phyloP scores from a whole-genome alignment of 2,113 vertebrate species.

The Sinosuthora webbiana region DNA sequence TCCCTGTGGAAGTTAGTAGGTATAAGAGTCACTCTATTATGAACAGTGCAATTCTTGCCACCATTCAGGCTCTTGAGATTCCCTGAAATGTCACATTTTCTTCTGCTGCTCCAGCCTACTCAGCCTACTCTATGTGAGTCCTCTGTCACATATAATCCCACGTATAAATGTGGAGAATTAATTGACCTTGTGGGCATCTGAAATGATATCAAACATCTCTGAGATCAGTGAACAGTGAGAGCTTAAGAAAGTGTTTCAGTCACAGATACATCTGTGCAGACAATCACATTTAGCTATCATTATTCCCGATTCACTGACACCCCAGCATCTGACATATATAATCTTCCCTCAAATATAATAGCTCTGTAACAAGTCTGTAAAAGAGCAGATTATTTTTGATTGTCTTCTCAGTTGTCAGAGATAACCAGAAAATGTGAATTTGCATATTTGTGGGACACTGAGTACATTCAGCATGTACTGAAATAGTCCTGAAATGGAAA shows the following conservation, averaged over 20 bases:
- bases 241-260: background rate
- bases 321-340: background rate
- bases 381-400: background rate
- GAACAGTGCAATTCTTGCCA: background rate
- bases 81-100: background rate
- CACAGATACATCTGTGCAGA: background rate
- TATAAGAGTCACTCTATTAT: background rate
- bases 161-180: background rate
- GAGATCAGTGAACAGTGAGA: background rate
- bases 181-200: background rate
- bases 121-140: no score
- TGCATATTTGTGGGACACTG: background rate
- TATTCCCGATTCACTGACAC: background rate
- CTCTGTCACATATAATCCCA: background rate
- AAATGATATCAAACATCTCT: background rate
- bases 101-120: background rate
- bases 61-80: background rate
- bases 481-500: background rate
- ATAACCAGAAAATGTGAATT: background rate
- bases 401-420: background rate
- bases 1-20: background rate
- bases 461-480: background rate
- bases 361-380: background rate
- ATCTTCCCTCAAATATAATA: background rate
- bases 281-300: background rate